Conservation (phyloP, 35 echinoderm and acorn worm genomes). For the Diadema setosum region DNA sequence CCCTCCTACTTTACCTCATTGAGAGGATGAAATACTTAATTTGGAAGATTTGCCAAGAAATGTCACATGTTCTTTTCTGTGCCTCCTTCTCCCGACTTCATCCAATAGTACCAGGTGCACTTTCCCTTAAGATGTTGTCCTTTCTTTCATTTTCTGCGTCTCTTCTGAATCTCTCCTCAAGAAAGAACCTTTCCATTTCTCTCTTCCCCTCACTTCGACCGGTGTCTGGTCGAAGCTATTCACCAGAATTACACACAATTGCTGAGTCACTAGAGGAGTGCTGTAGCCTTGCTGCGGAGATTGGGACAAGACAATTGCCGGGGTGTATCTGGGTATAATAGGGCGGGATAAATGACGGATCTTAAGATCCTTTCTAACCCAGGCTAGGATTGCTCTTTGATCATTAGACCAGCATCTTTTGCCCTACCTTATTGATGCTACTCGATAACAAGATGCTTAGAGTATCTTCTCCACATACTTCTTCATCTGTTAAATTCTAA, state of each 20-base stretch:
- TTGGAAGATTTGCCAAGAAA: constrained; percentile 17
- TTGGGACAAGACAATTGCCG: background rate
- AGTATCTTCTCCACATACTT: no score
- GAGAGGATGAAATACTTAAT: constrained; percentile 14
- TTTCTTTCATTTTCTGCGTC: background rate
- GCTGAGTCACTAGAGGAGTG: constrained; percentile 1
- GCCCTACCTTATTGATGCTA: no score
- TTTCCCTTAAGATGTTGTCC: background rate
- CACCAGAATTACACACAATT: constrained; percentile 4
- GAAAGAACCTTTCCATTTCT: background rate
- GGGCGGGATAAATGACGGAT: background rate
- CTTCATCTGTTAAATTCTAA: no score
- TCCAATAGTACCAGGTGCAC: background rate
- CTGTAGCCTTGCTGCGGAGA: no score
- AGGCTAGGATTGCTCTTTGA: no score
- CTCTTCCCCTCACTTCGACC: no score
- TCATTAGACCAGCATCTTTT: no score
- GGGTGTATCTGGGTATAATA: background rate
- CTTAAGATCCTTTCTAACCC: no score
- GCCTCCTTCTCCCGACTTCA: background rate
- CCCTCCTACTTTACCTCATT: background rate
- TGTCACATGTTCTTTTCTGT: background rate
- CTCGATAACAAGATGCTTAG: no score
- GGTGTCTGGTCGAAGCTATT: no score
- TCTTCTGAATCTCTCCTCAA: background rate